A percentile compares a stretch with the other conserved stretches of the same genome.
Evolutionary conservation across 1,140 invertebrate genomes (phyloP).

Genomic region (Halictus rubicundus): DNA sequence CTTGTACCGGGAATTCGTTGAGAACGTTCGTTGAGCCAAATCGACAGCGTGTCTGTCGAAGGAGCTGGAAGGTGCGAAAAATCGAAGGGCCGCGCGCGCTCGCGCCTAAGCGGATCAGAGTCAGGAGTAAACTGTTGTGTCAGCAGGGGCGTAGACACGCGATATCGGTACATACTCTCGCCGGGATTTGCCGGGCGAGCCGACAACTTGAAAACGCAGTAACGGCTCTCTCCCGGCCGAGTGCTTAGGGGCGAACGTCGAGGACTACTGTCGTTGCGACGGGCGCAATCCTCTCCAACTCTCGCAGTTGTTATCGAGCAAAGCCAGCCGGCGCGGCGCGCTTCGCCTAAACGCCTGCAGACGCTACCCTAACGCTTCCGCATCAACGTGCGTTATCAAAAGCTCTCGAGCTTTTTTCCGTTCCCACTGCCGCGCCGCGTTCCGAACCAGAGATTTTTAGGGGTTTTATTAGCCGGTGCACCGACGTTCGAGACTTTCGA

Average conservation of each 20-base stretch:
- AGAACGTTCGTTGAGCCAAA: neutral
- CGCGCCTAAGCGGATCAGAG: slow-evolving; percentile 54
- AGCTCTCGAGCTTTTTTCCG: too few species aligned
- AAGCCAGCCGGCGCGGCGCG: too few species aligned
- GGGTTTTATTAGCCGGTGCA: too few species aligned
- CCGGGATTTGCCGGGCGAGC: slow-evolving; percentile 2
- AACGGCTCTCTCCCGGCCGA: neutral
- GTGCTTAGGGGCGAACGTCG: neutral
- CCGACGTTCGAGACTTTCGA: too few species aligned
- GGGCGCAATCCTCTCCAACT: neutral
- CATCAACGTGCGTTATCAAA: too few species aligned
- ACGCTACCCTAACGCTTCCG: too few species aligned
- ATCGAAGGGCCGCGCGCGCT: slow-evolving; percentile 24
- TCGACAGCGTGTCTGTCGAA: neutral
- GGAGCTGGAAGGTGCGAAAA: slow-evolving; percentile 16
- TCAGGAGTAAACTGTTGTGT: slow-evolving; percentile 21
- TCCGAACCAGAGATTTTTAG: too few species aligned
- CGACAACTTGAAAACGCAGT: neutral
- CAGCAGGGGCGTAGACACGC: slow-evolving; percentile 21
- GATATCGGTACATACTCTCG: slow-evolving; percentile 11
- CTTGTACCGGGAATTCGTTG: too few species aligned
- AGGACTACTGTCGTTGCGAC: slow-evolving; percentile 1
- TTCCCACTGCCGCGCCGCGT: too few species aligned
- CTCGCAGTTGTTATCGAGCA: neutral
- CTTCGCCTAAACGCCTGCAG: too few species aligned